phyloP scores from a whole-genome alignment of 2,888 invertebrate genomes.

The Cyrtodaria siliqua region DNA sequence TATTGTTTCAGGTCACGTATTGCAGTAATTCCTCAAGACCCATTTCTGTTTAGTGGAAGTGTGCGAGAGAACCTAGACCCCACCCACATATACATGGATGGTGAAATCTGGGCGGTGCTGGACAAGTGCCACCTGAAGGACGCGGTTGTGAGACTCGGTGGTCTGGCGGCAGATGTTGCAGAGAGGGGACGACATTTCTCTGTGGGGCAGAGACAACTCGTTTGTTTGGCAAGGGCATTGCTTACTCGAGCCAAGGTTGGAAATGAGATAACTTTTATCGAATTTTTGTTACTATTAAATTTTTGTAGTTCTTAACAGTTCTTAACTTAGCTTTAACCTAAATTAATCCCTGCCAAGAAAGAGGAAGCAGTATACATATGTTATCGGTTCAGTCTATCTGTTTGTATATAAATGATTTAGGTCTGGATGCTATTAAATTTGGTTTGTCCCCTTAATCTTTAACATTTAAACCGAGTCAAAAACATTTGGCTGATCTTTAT shows the following conservation, averaged over 20 bases:
- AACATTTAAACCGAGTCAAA: too few species aligned
- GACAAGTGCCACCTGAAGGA: conserved; percentile 91
- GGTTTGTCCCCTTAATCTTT: too few species aligned
- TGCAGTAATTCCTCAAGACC: conserved; percentile 96
- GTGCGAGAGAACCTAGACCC: conserved; percentile 97
- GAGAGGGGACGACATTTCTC: conserved; percentile 92
- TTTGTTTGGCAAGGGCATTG: conserved; percentile 95
- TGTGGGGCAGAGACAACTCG: conserved; percentile 94
- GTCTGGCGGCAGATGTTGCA: conserved; percentile 90
- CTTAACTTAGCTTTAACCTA: too few species aligned
- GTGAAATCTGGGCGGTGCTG: conserved; percentile 92
- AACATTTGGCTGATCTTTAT: too few species aligned
- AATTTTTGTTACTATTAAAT: too few species aligned
- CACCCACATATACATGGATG: conserved; percentile 90
- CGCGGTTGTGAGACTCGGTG: conserved; percentile 91
- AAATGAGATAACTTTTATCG: too few species aligned
- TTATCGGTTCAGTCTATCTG: too few species aligned
- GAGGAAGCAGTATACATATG: too few species aligned
- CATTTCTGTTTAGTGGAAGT: conserved; percentile 95
- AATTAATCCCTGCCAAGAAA: too few species aligned
- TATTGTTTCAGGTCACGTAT: conserved; percentile 92
- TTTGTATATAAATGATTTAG: too few species aligned
- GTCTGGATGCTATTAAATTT: too few species aligned
- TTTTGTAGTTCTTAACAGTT: too few species aligned
- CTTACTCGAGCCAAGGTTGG: conserved; percentile 94